phyloP scores from a whole-genome alignment of 2,888 invertebrate genomes.

The Hofmannophila pseudospretella region DNA sequence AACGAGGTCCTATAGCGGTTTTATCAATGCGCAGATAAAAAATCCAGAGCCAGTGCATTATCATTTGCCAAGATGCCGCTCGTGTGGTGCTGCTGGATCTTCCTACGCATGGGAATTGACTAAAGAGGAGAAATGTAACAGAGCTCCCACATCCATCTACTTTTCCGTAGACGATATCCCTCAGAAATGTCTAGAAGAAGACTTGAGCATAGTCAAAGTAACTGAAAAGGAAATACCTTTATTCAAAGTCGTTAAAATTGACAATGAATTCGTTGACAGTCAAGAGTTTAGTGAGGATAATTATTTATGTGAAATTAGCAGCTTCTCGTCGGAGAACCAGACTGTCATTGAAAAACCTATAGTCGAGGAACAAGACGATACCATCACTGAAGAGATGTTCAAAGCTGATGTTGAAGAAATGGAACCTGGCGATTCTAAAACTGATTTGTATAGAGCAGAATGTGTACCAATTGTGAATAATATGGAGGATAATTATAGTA shows the following conservation, averaged over 20 bases:
- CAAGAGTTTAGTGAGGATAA: constrained; percentile 69
- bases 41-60: constrained; percentile 61
- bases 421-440: neutral
- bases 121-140: constrained; percentile 25
- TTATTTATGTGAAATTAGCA: constrained; percentile 53
- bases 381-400: constrained; percentile 35
- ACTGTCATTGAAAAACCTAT: constrained; percentile 40
- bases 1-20: constrained; percentile 61
- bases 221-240: constrained; percentile 39
- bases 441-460: constrained; percentile 28
- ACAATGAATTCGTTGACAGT: constrained; percentile 55
- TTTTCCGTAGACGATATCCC: constrained; percentile 52
- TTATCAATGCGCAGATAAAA: constrained; percentile 52
- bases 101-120: constrained; percentile 40
- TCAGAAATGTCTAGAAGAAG: constrained; percentile 37
- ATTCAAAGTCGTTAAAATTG: constrained; percentile 35
- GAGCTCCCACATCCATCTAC: constrained; percentile 26
- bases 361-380: constrained; percentile 27
- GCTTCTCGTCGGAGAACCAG: constrained; percentile 48
- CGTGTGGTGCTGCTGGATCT: constrained; percentile 41
- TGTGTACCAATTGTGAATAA: constrained; percentile 19
- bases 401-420: neutral
- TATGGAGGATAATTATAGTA: constrained; percentile 28
- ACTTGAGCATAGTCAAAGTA: constrained; percentile 34
- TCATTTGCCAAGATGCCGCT: constrained; percentile 57